Evolutionary conservation across 2,797 vertebrate species (phyloP).

Genomic region (Lagodon rhomboides): DNA sequence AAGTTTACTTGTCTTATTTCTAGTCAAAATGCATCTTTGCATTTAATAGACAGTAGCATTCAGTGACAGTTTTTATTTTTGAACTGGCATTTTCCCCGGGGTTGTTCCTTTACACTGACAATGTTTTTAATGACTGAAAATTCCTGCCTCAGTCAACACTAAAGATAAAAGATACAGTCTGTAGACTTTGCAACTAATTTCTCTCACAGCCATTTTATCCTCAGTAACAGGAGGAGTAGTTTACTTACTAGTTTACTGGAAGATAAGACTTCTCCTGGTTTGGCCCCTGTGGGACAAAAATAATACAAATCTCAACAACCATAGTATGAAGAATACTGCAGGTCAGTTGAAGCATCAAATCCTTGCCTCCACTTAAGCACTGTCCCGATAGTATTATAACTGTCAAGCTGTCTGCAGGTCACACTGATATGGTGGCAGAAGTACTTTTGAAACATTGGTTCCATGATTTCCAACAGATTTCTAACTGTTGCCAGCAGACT

Average conservation of each 20-base stretch:
- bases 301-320: slow-evolving; percentile 20
- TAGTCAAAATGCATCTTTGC: no score
- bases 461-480: slow-evolving; percentile 14
- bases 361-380: not conserved
- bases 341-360: not conserved
- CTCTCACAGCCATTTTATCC: not conserved
- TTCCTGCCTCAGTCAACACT: not conserved
- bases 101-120: not conserved
- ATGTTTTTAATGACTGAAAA: not conserved
- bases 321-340: not conserved
- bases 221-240: not conserved
- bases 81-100: no score
- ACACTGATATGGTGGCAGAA: not conserved
- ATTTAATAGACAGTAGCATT: no score
- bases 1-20: no score
- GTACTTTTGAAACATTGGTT: not conserved
- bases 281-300: slow-evolving; percentile 76
- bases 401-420: not conserved
- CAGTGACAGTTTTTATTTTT: no score
- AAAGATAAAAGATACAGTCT: not conserved
- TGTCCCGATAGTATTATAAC: no score
- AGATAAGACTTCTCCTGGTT: slow-evolving; percentile 87
- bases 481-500: not conserved
- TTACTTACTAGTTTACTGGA: slow-evolving; percentile 91
- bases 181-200: not conserved